Evolutionary conservation across 2,888 invertebrate species (phyloP), one percentile per base, ranked within the genome.

Genomic region (Acanthosepion lycidas): DNA sequence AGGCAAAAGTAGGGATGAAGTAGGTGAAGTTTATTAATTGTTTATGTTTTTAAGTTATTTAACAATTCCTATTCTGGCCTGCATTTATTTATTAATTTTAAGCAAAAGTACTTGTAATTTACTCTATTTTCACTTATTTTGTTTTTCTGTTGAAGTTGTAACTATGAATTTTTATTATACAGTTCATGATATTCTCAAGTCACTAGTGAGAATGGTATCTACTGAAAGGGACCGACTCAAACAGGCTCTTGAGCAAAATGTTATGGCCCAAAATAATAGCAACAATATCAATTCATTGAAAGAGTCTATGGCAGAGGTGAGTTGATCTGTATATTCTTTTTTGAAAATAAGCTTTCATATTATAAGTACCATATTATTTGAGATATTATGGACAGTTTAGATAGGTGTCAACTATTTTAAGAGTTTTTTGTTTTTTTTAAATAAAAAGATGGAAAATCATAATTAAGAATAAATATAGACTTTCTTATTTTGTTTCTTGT

Each of bases 171-270:
- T 94, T 95, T 95, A 94, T 93, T 94, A 96, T 96, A 64, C 96
- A 98, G 98, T 98, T 95, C 97, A 98, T 96, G 97, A 97, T 94
- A 98, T 97, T 95, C 96, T 98, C 95, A 98, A 98, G 96, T 97
- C 97, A 42, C 97, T 97, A 49, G 95, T 96, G 59, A 96, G 96
- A 94, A 96, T 96, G 91, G 96, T 97, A 94, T 96, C 96, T 26
- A 97, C 97, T 18, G 98, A 98, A 97, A 98, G 98, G 28, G 98
- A 98, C 94, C 98, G 98, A 94, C 97, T 98, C 96, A 98, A 98
- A 96, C 98, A 98, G 93, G 98, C 98, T 0, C 97, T 98, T 95
- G 98, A 98, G 95, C 96, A 97, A 92, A 98, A 98, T 95, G 96
- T 96, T 95, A 96, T 96, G 28, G 94, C 51, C 51, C 94, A 95